Evolutionary conservation across 2,113 vertebrate species (phyloP).

Genomic region (Callorhinus ursinus): DNA sequence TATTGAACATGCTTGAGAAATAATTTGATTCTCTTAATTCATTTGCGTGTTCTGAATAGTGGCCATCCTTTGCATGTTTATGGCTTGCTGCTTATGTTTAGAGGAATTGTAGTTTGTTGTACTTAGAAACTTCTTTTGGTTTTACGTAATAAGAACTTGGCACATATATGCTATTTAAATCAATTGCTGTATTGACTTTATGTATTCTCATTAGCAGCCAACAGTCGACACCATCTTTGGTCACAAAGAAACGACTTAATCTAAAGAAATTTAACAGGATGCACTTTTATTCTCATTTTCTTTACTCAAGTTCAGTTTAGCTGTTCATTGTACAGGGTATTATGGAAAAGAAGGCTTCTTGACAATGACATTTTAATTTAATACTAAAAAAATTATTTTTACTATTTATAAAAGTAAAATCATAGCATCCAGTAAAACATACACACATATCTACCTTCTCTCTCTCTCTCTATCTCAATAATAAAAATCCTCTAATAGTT

Average conservation of each 20-base stretch:
- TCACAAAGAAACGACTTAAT: conserved; percentile 39
- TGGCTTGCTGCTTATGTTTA: conserved; percentile 80
- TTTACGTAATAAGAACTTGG: conserved; percentile 60
- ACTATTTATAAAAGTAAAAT: conserved; percentile 44
- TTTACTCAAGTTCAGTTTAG: conserved; percentile 54
- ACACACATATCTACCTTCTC: background rate
- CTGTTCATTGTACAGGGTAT: conserved; percentile 43
- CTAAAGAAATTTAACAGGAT: conserved; percentile 38
- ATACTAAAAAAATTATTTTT: conserved; percentile 14
- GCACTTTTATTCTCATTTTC: conserved; percentile 4
- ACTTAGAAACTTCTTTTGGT: conserved; percentile 68
- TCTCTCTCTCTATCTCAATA: conserved; percentile 7
- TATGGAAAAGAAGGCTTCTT: conserved; percentile 44
- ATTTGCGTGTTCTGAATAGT: conserved; percentile 79
- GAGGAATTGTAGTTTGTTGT: conserved; percentile 75
- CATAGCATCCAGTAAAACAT: background rate
- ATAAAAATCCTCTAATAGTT: conserved; percentile 15
- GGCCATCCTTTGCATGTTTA: conserved; percentile 81
- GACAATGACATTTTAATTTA: conserved; percentile 1
- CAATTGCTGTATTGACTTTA: conserved; percentile 52
- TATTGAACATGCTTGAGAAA: conserved; percentile 80
- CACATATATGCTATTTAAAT: conserved; percentile 56
- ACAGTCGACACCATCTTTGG: conserved; percentile 40
- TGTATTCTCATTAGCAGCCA: conserved; percentile 71
- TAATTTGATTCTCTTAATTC: conserved; percentile 82